Evolutionary conservation across 2,888 invertebrate genomes (phyloP), one percentile per base, ranked within the genome.

Genomic region (Frankliniella fusca): DNA sequence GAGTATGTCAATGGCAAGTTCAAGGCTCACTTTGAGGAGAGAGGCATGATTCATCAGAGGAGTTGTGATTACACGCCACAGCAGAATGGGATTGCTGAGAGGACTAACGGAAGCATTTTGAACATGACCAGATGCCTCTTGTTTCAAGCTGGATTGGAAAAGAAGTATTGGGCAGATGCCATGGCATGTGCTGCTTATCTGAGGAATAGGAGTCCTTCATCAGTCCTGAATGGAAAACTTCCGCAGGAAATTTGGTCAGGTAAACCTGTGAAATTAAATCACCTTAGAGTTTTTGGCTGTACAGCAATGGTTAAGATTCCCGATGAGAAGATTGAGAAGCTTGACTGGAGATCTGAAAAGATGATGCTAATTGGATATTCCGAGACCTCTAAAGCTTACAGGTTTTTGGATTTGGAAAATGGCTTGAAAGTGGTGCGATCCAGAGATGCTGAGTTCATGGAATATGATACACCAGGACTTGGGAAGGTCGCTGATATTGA

Each of bases 141-240:
- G 54, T 54, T 54, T 9, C 54, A 54, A 54, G 2, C 86, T 8
- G 84, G 86, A 38, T 82, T 87, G 18, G 83, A 84, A 48, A 87
- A 88, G 85, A 18, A 7, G 5, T 86, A 88, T 81, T 88, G 87
- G 87, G 86, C 86, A 65, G 87, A 85, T 82, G 85, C 85, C 18
- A 83, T 84, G 8, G 38, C 54, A n/a, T 82, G 85, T 11, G 70
- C 70, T 15, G 81, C 38, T 12, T 81, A 70, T 23, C 38, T 81
- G 7, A 27, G 65, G 0, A 81, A 81, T 70, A 65, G 11, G 23
- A 70, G 48, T 28, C 70, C 70, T n/a, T 70, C 81, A 27, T 48
- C 38, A 48, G 18, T 9, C 48, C 12, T 48, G 18, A 48, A 23
- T 0, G 38, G 48, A 7, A 38, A 27, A 20, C 20, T 38, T 8